A percentile compares a stretch with the other conserved stretches of the same genome.
Evolutionary conservation across 2,113 vertebrate genomes (phyloP).

Genomic region (Oreocharis arfaki): DNA sequence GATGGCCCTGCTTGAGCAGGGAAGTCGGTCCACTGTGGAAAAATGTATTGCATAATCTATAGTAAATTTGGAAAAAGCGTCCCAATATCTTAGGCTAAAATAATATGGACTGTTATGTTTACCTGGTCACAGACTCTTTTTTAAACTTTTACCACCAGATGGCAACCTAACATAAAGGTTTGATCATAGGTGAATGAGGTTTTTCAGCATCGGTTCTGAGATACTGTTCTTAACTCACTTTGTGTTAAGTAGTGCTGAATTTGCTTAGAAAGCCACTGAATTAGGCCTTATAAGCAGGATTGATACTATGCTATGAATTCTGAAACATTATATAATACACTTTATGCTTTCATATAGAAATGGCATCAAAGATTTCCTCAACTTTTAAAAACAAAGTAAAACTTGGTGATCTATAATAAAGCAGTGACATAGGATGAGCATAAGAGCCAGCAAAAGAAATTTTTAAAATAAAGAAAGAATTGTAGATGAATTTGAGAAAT

Average conservation of each 20-base stretch:
- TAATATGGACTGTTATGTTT: background rate
- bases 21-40: background rate
- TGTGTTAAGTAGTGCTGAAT: background rate
- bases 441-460: background rate
- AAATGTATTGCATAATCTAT: background rate
- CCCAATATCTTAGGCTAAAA: background rate
- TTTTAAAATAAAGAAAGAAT: background rate
- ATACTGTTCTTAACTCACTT: background rate
- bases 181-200: background rate
- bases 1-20: background rate
- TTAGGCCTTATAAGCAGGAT: background rate
- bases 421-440: background rate
- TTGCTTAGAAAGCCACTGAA: background rate
- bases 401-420: background rate
- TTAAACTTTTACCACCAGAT: constrained; percentile 21
- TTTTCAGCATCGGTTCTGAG: background rate
- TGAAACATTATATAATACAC: background rate
- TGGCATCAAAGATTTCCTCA: background rate
- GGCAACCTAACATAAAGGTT: constrained; percentile 50
- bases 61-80: background rate
- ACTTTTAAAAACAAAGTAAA: background rate
- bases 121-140: background rate
- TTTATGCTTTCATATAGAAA: background rate
- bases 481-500: background rate
- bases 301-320: background rate